Evolutionary conservation across 2,797 vertebrate species (phyloP), one percentile per base, ranked within the genome.

Genomic region (Podargus strigoides): DNA sequence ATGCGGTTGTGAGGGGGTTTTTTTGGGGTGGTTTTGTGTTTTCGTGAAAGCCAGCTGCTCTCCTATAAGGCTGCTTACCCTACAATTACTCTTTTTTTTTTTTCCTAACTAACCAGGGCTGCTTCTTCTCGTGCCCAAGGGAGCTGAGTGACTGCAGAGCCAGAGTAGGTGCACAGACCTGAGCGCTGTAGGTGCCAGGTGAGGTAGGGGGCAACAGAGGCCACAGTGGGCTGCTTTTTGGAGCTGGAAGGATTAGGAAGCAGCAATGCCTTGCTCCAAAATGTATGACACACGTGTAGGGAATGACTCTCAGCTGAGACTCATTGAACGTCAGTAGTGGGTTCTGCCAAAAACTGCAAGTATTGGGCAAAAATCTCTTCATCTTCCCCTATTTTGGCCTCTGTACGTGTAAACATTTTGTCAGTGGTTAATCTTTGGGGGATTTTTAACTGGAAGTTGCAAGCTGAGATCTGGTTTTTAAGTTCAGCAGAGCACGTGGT

Each of bases 401-500:
- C 90, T 46, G 47, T 18, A 1, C 46, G 49, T 15, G 0, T 81
- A 42, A 81, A 58, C 36, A 15, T 52, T 63, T 72, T 63, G 58
- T 74, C 93, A 52, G 86, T 16, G 52, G 73, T 55, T 77, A 19
- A 72, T 55, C 85, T 89, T 58, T 18, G 74, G 89, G 76, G 87
- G 62, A 59, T 84, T 70, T 79, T 32, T 46, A 56, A 22, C 74
- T 64, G 74, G 3, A 49, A 60, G 78, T 23, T 62, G 59, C 70
- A 30, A 63, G 53, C 87, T 75, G 74, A 64, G 93, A 44, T 52
- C 26, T 0, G 13, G 2, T 24, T 74, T 47, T 26, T 6, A 28
- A 74, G 84, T 76, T 73, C 44, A 32, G 85, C 60, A 22, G 39
- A 53, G 19, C 9, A 1, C 9, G 80, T 39, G 77, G 58, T n/a